These are phyloP conservation scores for Actinia equina DNA, from an alignment of 64 coral and sea anemone genomes.

Conservation along the genomic window DNA sequence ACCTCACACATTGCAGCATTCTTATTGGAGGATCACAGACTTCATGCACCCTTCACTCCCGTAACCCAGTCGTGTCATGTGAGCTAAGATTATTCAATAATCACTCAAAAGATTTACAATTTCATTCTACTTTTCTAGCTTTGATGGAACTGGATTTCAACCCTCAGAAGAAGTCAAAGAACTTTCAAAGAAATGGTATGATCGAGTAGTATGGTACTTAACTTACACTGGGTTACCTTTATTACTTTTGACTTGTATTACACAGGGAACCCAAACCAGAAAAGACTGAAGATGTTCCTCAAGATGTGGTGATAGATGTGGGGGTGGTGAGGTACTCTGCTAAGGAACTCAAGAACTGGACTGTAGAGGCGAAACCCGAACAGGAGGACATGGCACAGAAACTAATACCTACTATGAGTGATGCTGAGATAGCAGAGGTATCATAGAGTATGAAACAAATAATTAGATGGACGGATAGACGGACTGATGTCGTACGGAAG, in stretches of 20 bases:
- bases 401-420: constrained; percentile 91
- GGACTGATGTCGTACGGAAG: neutral
- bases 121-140: constrained; percentile 37
- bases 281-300: constrained; percentile 22
- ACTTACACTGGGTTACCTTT: neutral
- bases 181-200: constrained; percentile 80
- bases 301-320: constrained; percentile 63
- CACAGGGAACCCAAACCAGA: constrained; percentile 59
- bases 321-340: constrained; percentile 74
- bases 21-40: too few relatives aligned
- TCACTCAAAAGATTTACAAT: neutral
- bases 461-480: neutral
- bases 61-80: too few relatives aligned
- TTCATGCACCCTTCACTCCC: too few relatives aligned
- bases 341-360: constrained; percentile 68
- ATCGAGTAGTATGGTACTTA: neutral
- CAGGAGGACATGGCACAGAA: constrained; percentile 82
- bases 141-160: constrained; percentile 74
- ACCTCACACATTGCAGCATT: too few relatives aligned
- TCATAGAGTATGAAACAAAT: neutral
- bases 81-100: too few relatives aligned
- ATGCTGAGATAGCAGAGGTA: constrained; percentile 92
- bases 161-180: constrained; percentile 69
- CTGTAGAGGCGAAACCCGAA: constrained; percentile 82
- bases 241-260: neutral